Evolutionary conservation across 2,888 invertebrate genomes (phyloP), one percentile per base, ranked within the genome.

Genomic region (Caenorhabditis virilis): DNA sequence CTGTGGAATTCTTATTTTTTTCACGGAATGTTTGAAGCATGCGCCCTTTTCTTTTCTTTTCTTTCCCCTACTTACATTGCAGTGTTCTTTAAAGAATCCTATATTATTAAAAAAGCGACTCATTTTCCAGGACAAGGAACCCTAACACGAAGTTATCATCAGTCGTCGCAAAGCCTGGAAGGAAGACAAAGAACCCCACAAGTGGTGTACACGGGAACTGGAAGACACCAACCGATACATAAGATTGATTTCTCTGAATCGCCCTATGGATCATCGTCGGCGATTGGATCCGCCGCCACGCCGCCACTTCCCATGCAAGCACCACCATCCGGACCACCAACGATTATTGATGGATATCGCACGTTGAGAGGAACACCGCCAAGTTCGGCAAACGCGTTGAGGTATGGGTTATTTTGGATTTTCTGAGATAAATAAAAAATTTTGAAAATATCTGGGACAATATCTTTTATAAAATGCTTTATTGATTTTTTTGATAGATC

Each of bases 151-250:
- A 78, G 72, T 41, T 80, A 82, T 52, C 80, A 82, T 63, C 77
- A 80, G 27, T 80, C 80, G 2, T 75, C 78, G 11, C 68, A 70
- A 20, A 81, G 80, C 56, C 49, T 82, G 35, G 82, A 82, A 54
- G 68, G 65, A 22, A 18, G 74, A 23, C 80, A 77, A 50, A 41
- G 79, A 39, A 82, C 80, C 7, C 80, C 83, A 3, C 80, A 82
- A 48, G 76, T 83, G 33, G 70, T 83, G 23, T 83, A 83, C 54
- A 78, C 83, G 0, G 82, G 81, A 35, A 77, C 75, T 16, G 77
- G 75, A 52, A 56, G 79, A 42, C 80, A 74, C 58, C 74, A 80
- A 76, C 78, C 76, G 15, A 77, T 76, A 33, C 71, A 76, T 7
- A 78, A 78, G 46, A 63, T 78, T 9, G 81, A 79, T 42, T 56